Base-by-base conservation (phyloP, 1,140 invertebrate genomes). In the Ditylenchus dipsaci region DNA sequence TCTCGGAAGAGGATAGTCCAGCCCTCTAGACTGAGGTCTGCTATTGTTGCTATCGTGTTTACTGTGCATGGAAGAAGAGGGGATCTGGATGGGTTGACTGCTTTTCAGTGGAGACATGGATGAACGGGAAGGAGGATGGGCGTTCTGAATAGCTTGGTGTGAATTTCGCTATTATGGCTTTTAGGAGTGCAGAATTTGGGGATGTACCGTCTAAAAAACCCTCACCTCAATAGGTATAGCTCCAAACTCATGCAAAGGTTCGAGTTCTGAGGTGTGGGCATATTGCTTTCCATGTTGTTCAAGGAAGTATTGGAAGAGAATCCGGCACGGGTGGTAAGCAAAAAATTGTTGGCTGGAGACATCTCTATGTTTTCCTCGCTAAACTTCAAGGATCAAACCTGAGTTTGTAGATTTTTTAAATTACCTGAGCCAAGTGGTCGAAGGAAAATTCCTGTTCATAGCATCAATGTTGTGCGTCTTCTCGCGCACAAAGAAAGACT, bases 401-500 rank as follows among this genome's bases (percentile, higher is more conserved):
- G n/a, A n/a, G n/a, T n/a, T n/a, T n/a, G n/a, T n/a, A n/a, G n/a
- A n/a, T 21, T 0, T 65, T 15, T 65, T 11, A 26, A 1, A 45
- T 9, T 53, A 77, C 72, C 23, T 71, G 23, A 76, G 66, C 77
- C 76, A 76, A 63, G 63, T 79, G n/a, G 75, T 66, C 1, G 75
- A 76, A 21, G 75, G 73, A 63, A 79, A 79, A 19, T 78, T 78
- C 13, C 53, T 29, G 15, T 75, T 65, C 58, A 75, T 73, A 30
- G 59, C 42, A 38, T 77, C 71, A 21, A 74, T 76, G 47, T 74
- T 74, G 13, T 45, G 33, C 7, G 75, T 74, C 60, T 72, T 64
- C 21, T 76, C 73, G 11, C 63, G 65, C 9, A 72, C 76, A 65
- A 77, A 76, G 29, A 76, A 76, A 42, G 74, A 77, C 38, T 78